Evolutionary conservation across 2,888 invertebrate genomes (phyloP), one percentile per base, ranked within the genome.

Genomic region (Temnothorax unifasciatus): DNA sequence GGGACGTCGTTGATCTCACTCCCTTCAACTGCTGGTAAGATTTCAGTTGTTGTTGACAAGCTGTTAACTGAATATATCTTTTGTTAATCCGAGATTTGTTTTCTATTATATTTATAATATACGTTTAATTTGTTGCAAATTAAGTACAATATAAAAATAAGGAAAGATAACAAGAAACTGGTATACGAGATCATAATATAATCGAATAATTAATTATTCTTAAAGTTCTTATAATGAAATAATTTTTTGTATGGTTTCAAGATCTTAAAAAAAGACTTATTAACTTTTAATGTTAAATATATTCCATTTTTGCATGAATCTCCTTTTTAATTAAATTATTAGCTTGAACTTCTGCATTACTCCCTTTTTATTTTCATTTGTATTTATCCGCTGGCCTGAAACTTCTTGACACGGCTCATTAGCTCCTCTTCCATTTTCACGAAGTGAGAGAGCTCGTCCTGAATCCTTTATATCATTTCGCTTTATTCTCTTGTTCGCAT

Each of bases 11-110:
- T 9, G 95, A 95, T 82, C 93, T 96, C 21, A 95, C 95, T 87
- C 94, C 95, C 44, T 95, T 95, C 90, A 96, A 96, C 92, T 96
- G 96, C 92, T 96, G 96, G 96, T 96, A 92, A 95, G 85, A 84
- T 1, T 44, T 5, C 57, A 61, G 34, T 61, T 61, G 2, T 66
- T 66, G 2, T 66, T 3, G 9, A 41, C 1, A 29, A 13, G 5
- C 8, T 29, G 3, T 47, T 34, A 11, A 75, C 9, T 15, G 3
- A 15, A 11, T 9, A 38, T 73, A n/a, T 52, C 3, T 52, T 9
- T 52, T 9, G 13, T 57, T 25, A 41, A 69, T 13, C 18, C 9
- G 21, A 47, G 15, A 25, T 69, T 29, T 69, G 9, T 59, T 73
- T 73, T 54, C 0, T 52, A 69, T 69, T 34, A 25, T 69, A 29